These are phyloP conservation scores for Coregonus suidteri DNA, from an alignment of 2,797 vertebrate species.

Conservation along the genomic window DNA sequence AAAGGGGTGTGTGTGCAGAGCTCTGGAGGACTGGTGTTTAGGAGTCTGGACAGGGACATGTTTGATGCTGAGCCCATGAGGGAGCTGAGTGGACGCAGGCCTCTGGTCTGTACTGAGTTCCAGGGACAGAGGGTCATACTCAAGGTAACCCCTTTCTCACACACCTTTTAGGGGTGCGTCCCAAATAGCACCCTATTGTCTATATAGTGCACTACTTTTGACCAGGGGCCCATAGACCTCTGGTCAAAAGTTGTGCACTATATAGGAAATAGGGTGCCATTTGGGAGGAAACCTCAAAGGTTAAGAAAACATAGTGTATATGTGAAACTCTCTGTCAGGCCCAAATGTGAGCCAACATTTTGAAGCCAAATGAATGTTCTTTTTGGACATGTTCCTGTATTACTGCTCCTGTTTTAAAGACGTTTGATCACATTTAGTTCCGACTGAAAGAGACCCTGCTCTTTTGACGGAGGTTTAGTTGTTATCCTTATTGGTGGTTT, in stretches of 20 bases:
- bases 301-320: no score
- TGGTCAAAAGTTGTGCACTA: not conserved
- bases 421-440: not conserved
- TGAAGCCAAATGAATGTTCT: not conserved
- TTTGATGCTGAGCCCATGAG: slow-evolving; percentile 80
- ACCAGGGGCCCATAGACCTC: not conserved
- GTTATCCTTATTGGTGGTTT: not conserved
- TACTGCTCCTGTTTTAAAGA: not conserved
- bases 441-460: not conserved
- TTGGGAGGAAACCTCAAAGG: not conserved
- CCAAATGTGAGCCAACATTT: not conserved
- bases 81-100: slow-evolving; percentile 77
- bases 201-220: not conserved
- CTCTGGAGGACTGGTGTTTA: slow-evolving; percentile 75
- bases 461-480: not conserved
- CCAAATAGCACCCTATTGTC: not conserved
- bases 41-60: slow-evolving; percentile 78
- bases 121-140: slow-evolving; percentile 76
- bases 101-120: slow-evolving; percentile 74
- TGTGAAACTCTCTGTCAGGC: not conserved
- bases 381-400: not conserved
- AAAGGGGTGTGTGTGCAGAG: slow-evolving; percentile 66
- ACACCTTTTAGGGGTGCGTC: not conserved
- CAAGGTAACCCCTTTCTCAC: slow-evolving; percentile 67
- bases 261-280: not conserved